Evolutionary conservation across 2,797 vertebrate species (phyloP).

Genomic region (Mallotus villosus): DNA sequence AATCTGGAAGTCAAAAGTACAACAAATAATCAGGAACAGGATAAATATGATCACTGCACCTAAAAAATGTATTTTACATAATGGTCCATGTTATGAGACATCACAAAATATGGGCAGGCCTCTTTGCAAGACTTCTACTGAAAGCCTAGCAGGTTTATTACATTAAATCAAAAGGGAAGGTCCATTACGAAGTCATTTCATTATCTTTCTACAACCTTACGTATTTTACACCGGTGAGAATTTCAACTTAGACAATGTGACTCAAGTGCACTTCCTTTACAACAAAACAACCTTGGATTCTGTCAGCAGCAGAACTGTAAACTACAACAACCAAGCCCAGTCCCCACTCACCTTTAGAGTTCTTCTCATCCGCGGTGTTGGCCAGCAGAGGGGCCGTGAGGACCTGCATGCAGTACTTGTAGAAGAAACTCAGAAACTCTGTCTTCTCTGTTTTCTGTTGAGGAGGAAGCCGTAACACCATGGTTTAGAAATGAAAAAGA

Average conservation of each 20-base stretch:
- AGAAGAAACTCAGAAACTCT: conserved; percentile 98
- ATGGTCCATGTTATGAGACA: too few species aligned
- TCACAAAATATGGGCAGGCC: too few species aligned
- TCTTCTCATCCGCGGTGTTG: conserved; percentile 92
- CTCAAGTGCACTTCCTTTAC: too few species aligned
- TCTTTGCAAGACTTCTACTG: not conserved
- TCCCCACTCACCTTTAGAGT: conserved; percentile 80
- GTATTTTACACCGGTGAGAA: too few species aligned
- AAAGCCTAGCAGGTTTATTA: not conserved
- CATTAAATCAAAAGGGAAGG: not conserved
- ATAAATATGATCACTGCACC: too few species aligned
- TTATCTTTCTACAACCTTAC: too few species aligned
- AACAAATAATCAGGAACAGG: not conserved
- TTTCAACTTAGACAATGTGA: too few species aligned
- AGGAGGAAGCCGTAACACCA: conserved; percentile 12
- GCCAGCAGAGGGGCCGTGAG: conserved; percentile 96
- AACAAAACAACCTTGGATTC: too few species aligned
- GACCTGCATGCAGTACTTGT: conserved; percentile 99
- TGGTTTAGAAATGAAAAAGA: not conserved
- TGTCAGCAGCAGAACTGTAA: too few species aligned
- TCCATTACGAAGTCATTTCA: too few species aligned
- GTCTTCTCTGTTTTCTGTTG: conserved; percentile 97
- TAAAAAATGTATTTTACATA: too few species aligned
- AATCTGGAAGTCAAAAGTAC: conserved; percentile 72
- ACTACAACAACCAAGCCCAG: too few species aligned